Evolutionary conservation across 2,797 vertebrate genomes (phyloP), one percentile per base, ranked within the genome.

Genomic region (Ateles fusciceps): DNA sequence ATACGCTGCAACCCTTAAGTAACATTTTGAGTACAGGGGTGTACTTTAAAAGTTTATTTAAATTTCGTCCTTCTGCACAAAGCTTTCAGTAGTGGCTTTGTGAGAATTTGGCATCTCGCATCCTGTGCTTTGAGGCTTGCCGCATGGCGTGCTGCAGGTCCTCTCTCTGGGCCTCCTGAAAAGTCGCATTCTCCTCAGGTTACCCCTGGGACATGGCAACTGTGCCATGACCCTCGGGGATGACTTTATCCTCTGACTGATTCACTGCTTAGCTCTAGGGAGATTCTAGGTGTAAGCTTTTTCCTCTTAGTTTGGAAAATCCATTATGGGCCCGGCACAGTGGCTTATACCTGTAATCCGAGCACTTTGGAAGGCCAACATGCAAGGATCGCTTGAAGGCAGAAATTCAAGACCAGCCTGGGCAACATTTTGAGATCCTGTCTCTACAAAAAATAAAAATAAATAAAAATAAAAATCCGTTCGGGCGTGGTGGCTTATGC

Each of bases 401-500:
- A 64, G 61, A 33, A 64, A 33, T 33, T 33, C 33, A 6, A 64
- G 61, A 64, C 61, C 14, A 64, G 30, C 7, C 14, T 64, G 30
- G 61, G 61, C 30, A 64, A 33, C 30, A 64, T 64, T 17, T 33
- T 33, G 30, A 64, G 14, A 64, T 15, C 61, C 33, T 64, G 61
- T 15, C 61, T 64, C 30, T 64, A 15, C 61, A 64, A 64, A 64
- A 33, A 33, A 64, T 17, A 64, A 33, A 61, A 61, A 64, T 22
- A 55, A 55, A 55, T 8, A 8, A 55, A 55, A 22, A 55, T 22
- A 7, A 55, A 55, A 55, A 55, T 55, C 52, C 7, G 7, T 2
- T 7, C 7, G 1, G 7, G 21, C 1, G 7, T 0, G 2, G 52
- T 55, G 21, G 52, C 19, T 55, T 21, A 22, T 7, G 17, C 21